These are phyloP conservation scores for Caligus rogercresseyi DNA, from an alignment of 1,140 invertebrate species.

Conservation along the genomic window DNA sequence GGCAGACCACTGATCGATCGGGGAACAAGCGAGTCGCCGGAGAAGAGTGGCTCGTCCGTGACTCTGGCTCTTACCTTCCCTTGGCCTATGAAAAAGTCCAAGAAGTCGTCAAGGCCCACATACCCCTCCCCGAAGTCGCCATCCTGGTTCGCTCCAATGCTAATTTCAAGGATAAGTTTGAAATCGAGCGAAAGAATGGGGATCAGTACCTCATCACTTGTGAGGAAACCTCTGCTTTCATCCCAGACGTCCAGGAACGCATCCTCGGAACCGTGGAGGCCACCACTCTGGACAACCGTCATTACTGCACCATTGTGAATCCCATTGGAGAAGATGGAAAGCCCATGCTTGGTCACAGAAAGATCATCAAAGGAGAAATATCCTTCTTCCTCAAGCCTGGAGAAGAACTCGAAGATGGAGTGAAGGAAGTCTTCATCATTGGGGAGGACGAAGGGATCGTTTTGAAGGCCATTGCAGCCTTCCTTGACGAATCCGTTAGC, in stretches of 20 bases:
- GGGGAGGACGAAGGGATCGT: constrained; percentile 36
- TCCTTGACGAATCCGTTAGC: constrained; percentile 27
- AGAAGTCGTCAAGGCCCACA: constrained; percentile 26
- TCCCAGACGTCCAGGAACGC: constrained; percentile 36
- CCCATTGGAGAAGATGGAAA: no score
- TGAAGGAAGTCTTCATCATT: no score
- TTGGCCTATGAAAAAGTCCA: constrained; percentile 37
- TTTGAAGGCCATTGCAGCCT: constrained; percentile 31
- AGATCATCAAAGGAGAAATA: no score
- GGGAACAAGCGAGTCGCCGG: constrained; percentile 31
- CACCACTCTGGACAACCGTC: constrained; percentile 32
- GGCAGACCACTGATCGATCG: constrained; percentile 33
- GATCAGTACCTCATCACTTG: constrained; percentile 37
- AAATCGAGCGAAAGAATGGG: constrained; percentile 32
- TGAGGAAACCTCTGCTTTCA: constrained; percentile 33
- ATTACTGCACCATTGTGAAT: constrained; percentile 36
- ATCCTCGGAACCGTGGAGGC: constrained; percentile 33
- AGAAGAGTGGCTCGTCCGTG: constrained; percentile 36
- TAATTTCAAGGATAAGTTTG: constrained; percentile 34
- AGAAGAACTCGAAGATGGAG: no score
- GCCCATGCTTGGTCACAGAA: no score
- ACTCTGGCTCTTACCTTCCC: constrained; percentile 35
- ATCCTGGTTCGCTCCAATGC: constrained; percentile 32
- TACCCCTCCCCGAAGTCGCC: constrained; percentile 29
- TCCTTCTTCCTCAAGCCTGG: no score